phyloP scores from a whole-genome alignment of 1,140 invertebrate genomes.

The Samia ricini region DNA sequence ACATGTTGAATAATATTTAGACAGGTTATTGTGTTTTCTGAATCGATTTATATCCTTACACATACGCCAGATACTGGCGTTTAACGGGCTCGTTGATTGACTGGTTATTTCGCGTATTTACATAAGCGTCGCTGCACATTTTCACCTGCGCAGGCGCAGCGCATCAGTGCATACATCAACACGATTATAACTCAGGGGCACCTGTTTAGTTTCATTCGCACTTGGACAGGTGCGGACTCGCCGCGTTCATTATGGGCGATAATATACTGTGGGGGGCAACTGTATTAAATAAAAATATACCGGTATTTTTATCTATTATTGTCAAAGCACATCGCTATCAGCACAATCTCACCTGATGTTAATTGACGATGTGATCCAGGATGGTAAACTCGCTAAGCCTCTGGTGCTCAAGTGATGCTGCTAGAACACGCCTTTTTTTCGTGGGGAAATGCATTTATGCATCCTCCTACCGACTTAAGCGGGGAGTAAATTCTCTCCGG shows the following conservation, averaged over 20 bases:
- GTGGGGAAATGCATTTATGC: too few relatives aligned
- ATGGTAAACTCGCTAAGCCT: too few relatives aligned
- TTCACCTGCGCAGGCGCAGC: slow-evolving; percentile 25
- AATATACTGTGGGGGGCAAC: too few relatives aligned
- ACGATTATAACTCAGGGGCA: slow-evolving; percentile 26
- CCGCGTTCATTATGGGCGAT: not conserved
- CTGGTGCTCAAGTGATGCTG: too few relatives aligned
- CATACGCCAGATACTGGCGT: slow-evolving; percentile 22
- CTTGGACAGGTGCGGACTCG: slow-evolving; percentile 14
- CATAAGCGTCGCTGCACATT: slow-evolving; percentile 22
- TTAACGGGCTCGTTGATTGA: slow-evolving; percentile 27
- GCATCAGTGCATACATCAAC: slow-evolving; percentile 32
- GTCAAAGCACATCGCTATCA: too few relatives aligned
- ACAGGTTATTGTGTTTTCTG: not conserved
- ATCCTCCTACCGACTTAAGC: too few relatives aligned
- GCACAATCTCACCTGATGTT: too few relatives aligned
- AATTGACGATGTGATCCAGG: too few relatives aligned
- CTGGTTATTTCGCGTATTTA: slow-evolving; percentile 28
- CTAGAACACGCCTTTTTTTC: too few relatives aligned
- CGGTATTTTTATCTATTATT: too few relatives aligned
- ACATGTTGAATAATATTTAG: not conserved
- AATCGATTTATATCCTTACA: not conserved
- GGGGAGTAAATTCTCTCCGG: too few relatives aligned
- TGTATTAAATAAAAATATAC: too few relatives aligned
- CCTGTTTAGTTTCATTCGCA: slow-evolving; percentile 31